Evolutionary conservation across 2,797 vertebrate genomes (phyloP).

Genomic region (Fratercula arctica): DNA sequence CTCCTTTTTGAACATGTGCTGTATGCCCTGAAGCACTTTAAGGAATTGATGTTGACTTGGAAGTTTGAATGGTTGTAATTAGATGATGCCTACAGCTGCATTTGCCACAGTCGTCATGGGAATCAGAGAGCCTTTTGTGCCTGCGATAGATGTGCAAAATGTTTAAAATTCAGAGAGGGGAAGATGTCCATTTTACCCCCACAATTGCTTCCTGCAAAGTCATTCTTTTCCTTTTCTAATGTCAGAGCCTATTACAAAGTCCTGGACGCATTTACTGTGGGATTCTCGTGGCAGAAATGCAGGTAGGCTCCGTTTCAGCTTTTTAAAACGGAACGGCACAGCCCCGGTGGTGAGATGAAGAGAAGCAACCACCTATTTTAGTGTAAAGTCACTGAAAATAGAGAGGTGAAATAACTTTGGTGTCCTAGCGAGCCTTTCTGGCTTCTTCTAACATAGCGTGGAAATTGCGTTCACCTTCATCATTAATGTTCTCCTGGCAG

Average conservation of each 20-base stretch:
- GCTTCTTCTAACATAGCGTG: background rate
- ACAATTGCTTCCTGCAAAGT: background rate
- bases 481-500: background rate
- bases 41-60: constrained; percentile 3
- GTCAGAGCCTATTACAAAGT: background rate
- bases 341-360: background rate
- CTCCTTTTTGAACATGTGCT: background rate
- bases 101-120: constrained; percentile 42
- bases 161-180: background rate
- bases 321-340: background rate
- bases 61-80: constrained; percentile 9
- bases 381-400: background rate
- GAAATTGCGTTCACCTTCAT: background rate
- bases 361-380: background rate
- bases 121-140: constrained; percentile 14
- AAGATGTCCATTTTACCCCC: background rate
- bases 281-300: background rate
- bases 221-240: background rate
- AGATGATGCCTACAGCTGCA: constrained; percentile 32
- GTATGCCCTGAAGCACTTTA: background rate
- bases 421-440: background rate
- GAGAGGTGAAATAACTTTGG: background rate
- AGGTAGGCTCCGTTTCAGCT: background rate
- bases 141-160: background rate
- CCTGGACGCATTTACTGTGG: rapidly evolving